Conservation (phyloP, 2,888 invertebrate species). For the Cheilosia grossa region DNA sequence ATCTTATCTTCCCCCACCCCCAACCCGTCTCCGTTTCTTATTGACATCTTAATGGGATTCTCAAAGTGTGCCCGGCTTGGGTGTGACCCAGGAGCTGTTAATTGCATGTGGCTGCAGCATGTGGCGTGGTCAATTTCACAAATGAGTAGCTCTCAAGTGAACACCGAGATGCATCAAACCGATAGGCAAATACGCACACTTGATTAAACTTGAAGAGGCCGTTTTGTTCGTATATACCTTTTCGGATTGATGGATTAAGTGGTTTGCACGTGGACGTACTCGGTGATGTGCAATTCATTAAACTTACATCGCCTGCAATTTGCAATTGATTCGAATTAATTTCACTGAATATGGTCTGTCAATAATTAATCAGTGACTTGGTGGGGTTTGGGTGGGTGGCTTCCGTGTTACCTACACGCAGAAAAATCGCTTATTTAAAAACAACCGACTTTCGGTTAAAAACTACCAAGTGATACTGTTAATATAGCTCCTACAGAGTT, state of each 20-base stretch:
- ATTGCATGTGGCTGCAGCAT: constrained; percentile 20
- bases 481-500: too few species aligned
- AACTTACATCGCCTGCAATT: background rate
- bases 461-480: too few species aligned
- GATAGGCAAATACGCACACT: background rate
- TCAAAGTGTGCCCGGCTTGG: background rate
- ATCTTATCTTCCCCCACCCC: background rate
- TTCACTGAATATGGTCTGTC: background rate
- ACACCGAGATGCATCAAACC: background rate
- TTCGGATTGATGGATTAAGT: background rate
- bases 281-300: background rate
- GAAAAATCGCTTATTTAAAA: too few species aligned
- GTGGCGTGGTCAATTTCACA: constrained; percentile 20
- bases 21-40: background rate
- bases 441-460: too few species aligned
- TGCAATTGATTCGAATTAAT: background rate
- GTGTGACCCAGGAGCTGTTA: constrained; percentile 4
- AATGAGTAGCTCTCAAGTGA: constrained; percentile 15
- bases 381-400: background rate
- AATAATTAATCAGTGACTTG: background rate
- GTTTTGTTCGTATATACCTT: too few species aligned
- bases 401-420: too few species aligned
- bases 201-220: background rate
- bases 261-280: background rate
- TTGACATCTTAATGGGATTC: constrained; percentile 23